Evolutionary conservation across 2,113 vertebrate genomes (phyloP).

Genomic region (Aphelocoma coerulescens): DNA sequence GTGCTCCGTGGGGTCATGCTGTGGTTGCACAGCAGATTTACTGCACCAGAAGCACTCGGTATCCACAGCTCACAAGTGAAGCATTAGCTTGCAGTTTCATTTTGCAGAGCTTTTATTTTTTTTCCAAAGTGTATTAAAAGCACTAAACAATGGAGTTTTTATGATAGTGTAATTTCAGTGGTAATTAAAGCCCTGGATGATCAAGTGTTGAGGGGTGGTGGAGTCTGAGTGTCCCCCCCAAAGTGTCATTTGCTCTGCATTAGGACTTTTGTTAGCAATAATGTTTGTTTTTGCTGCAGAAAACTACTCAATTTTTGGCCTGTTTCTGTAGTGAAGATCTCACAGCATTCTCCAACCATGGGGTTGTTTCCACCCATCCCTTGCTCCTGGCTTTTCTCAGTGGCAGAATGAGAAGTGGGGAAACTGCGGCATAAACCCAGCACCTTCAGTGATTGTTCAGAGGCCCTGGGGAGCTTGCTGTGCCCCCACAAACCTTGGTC

Average conservation of each 20-base stretch:
- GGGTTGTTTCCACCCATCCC: not conserved
- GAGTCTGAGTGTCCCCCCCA: not conserved
- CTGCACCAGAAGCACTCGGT: not conserved
- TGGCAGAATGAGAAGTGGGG: not conserved
- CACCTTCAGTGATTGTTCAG: not conserved
- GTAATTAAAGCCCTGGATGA: not conserved
- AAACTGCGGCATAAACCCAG: not conserved
- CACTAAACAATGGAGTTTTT: not conserved
- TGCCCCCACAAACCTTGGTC: not conserved
- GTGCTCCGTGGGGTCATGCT: not conserved
- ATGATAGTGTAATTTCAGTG: not conserved
- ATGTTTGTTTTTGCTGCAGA: not conserved
- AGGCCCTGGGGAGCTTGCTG: not conserved
- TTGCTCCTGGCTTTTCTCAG: rapidly evolving
- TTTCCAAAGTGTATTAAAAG: not conserved
- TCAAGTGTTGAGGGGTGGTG: not conserved
- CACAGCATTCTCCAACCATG: rapidly evolving
- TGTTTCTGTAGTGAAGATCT: not conserved
- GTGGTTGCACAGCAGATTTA: not conserved
- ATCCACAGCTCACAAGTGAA: not conserved
- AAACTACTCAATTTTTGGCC: not conserved
- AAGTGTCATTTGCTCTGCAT: not conserved
- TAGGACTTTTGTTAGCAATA: not conserved
- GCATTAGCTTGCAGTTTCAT: not conserved
- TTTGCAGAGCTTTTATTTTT: not conserved